Conservation (phyloP, 2,888 invertebrate genomes). For the Torymus texanus region DNA sequence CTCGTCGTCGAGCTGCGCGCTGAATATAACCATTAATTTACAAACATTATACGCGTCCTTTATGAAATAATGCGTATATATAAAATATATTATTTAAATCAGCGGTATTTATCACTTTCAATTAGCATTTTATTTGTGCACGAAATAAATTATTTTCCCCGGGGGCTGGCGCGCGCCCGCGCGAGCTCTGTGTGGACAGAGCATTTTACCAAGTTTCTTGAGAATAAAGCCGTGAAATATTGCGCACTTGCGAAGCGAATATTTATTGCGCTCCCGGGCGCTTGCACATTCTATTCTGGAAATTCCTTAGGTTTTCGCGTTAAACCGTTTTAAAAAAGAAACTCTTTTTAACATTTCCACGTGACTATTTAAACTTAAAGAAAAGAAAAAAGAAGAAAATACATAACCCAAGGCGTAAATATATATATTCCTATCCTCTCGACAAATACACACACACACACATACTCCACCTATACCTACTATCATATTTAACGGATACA, state of each 20-base stretch:
- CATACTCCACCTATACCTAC: too few species aligned
- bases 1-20: too few species aligned
- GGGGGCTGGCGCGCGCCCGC: neutral
- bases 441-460: too few species aligned
- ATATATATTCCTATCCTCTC: too few species aligned
- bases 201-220: slow-evolving; percentile 51
- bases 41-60: too few species aligned
- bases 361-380: neutral
- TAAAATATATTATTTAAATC: neutral
- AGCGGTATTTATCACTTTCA: slow-evolving; percentile 18
- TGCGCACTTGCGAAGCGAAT: slow-evolving; percentile 48
- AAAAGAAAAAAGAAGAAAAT: neutral
- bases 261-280: slow-evolving; percentile 46
- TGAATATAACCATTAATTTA: too few species aligned
- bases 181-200: slow-evolving; percentile 27
- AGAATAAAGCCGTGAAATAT: slow-evolving; percentile 55
- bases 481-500: too few species aligned
- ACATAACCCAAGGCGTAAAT: too few species aligned
- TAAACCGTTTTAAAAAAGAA: too few species aligned
- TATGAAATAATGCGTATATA: too few species aligned
- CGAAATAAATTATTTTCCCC: slow-evolving; percentile 45
- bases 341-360: too few species aligned
- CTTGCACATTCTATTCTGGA: slow-evolving; percentile 30
- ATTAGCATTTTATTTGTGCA: slow-evolving; percentile 32
- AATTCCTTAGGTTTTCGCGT: neutral